Conservation (phyloP, 2,113 vertebrate species). For the Nanorana parkeri region DNA sequence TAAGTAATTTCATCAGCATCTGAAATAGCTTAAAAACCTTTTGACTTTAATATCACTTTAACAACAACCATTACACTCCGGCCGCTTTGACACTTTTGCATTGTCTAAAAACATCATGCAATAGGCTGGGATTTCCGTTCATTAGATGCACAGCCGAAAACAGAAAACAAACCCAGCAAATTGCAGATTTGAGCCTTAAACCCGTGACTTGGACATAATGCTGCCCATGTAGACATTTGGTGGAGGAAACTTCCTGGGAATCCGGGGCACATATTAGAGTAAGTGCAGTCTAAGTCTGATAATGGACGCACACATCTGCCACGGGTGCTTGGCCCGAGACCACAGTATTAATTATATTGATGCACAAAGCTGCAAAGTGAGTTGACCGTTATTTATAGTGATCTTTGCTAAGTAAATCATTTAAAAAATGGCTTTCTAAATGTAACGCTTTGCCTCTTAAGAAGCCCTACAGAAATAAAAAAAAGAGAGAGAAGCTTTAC, state of each 20-base stretch:
- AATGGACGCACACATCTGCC: conserved; percentile 76
- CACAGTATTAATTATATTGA: conserved; percentile 75
- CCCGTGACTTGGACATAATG: conserved; percentile 64
- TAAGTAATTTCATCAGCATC: too few species aligned
- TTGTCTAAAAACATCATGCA: too few species aligned
- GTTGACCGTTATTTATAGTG: conserved; percentile 77
- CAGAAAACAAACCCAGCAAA: not conserved
- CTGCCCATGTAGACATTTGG: conserved; percentile 64
- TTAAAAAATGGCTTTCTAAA: conserved; percentile 80
- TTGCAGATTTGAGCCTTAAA: conserved; percentile 57
- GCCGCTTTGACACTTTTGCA: too few species aligned
- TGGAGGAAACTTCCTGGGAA: conserved; percentile 67
- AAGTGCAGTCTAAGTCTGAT: conserved; percentile 70
- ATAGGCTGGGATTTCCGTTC: too few species aligned
- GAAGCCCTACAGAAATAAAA: conserved; percentile 83
- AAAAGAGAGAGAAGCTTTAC: conserved; percentile 88
- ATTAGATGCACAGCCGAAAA: not conserved
- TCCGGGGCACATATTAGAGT: conserved; percentile 71
- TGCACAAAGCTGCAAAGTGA: conserved; percentile 74
- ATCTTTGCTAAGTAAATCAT: conserved; percentile 82
- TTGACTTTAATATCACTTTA: too few species aligned
- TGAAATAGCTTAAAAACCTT: too few species aligned
- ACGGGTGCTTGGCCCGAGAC: conserved; percentile 65
- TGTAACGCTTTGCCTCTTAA: conserved; percentile 86
- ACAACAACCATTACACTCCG: too few species aligned